Evolutionary conservation across 2,888 invertebrate species (phyloP), one percentile per base, ranked within the genome.

Genomic region (Lathronympha strigana): DNA sequence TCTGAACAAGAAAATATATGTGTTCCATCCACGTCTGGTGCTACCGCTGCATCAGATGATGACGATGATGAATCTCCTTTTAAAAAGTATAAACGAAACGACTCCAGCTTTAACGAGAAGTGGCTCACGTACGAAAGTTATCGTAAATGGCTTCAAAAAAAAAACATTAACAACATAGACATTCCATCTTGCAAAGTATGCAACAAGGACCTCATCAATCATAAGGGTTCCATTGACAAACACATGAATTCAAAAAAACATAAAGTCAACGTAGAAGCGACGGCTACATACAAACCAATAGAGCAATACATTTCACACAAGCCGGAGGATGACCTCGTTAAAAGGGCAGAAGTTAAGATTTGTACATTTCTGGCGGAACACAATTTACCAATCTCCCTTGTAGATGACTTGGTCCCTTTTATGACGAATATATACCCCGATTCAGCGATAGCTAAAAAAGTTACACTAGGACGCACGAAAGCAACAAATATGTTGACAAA

Each of bases 341-440:
- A 47, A 47, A 47, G 23, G 13, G 21, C 47, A 23, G 47, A 47
- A n/a, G 47, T 47, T 5, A 45, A 45, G 47, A 47, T 47, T 23
- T 47, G 47, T 11, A 23, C 47, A 23, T 47, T 47, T 47, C n/a
- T 47, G 1, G 47, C 23, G 6, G 47, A 47, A 23, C 47, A 47
- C 9, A 47, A 23, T 21, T 47, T 47, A n/a, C 47, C 47, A n/a
- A 47, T 47, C 21, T 47, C 47, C 5, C n/a, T 23, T n/a, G 47
- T 47, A n/a, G 47, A 47, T 23, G 21, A 47, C n/a, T 47, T 47
- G n/a, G 47, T 47, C 21, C 47, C 47, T 5, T 47, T 47, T 13
- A 23, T 47, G 47, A n/a, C 23, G 5, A 47, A 47, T 4, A 47
- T 47, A 13, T 47, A 23, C 47, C 47, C 47, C 8, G 47, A 47